phyloP scores from a whole-genome alignment of 2,113 vertebrate species.

The Amia ocellicauda region DNA sequence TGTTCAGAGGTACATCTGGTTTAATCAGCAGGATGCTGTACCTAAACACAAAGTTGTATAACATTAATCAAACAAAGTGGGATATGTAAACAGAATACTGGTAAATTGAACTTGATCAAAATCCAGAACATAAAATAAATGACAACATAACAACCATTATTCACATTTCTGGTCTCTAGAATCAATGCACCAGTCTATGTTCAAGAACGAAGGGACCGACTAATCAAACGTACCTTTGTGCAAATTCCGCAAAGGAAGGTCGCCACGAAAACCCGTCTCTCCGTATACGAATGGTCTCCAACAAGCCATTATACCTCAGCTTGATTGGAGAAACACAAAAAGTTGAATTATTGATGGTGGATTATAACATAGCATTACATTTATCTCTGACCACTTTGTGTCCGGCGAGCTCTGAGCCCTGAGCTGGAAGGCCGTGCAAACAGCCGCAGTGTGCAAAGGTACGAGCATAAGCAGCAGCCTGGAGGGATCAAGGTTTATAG shows the following conservation, averaged over 20 bases:
- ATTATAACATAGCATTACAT: no score
- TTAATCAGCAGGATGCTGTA: slow-evolving; percentile 63
- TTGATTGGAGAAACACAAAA: slow-evolving; percentile 28
- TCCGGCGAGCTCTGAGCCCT: no score
- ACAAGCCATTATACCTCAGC: slow-evolving; percentile 67
- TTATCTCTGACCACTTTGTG: not conserved
- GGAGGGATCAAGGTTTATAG: no score
- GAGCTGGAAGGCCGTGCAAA: no score
- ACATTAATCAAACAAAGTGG: no score
- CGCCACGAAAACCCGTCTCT: slow-evolving; percentile 72
- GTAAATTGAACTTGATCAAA: not conserved
- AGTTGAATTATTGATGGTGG: not conserved
- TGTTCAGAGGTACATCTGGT: slow-evolving; percentile 46
- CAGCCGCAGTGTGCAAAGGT: no score
- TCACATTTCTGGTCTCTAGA: not conserved
- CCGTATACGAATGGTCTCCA: slow-evolving; percentile 70
- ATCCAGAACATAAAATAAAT: not conserved
- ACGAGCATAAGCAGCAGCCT: no score
- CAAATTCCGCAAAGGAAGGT: slow-evolving; percentile 66
- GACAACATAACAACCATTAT: no score
- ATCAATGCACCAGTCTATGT: not conserved
- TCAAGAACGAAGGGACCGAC: no score
- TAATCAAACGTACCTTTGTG: slow-evolving; percentile 48
- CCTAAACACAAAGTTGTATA: slow-evolving; percentile 55
- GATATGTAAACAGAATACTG: no score